A percentile compares a stretch with the other conserved stretches of the same genome.
phyloP scores from a whole-genome alignment of 2,797 vertebrate species.

The Alcedo quadribrachys region DNA sequence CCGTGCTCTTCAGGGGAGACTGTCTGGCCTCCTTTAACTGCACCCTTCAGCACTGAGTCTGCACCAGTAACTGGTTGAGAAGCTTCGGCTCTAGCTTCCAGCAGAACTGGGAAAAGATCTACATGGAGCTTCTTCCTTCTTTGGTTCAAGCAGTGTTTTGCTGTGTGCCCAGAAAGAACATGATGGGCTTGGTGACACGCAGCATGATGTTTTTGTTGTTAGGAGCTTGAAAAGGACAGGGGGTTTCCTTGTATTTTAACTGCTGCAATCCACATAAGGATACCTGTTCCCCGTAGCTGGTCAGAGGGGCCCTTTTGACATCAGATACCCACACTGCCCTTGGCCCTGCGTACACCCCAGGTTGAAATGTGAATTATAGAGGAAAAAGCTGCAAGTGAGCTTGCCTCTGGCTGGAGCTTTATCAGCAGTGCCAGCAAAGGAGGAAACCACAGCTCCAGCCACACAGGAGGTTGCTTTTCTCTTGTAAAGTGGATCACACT shows the following conservation, averaged over 20 bases:
- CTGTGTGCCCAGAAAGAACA: neutral
- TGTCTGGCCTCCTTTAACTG: neutral
- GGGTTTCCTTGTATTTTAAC: neutral
- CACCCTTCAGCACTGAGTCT: neutral
- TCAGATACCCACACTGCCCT: rapidly evolving
- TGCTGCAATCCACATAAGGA: neutral
- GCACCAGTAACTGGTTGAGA: neutral
- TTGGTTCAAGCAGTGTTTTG: neutral
- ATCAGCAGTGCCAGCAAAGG: neutral
- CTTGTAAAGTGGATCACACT: neutral
- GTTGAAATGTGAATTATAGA: neutral
- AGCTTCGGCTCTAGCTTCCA: neutral
- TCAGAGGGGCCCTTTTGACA: neutral
- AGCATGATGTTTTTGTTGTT: rapidly evolving
- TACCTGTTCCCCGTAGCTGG: neutral
- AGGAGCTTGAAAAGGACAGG: neutral
- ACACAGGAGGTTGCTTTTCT: neutral
- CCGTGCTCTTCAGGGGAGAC: neutral
- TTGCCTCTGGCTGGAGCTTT: neutral
- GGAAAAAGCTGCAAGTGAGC: neutral
- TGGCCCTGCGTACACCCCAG: neutral
- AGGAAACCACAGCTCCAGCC: neutral
- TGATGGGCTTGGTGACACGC: rapidly evolving
- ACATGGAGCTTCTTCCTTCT: neutral
- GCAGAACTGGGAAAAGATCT: neutral